A percentile compares a stretch with the other conserved stretches of the same genome.
phyloP scores from a whole-genome alignment of 53 echinoderm and acorn worm species.

The Hippasteria phrygiana region DNA sequence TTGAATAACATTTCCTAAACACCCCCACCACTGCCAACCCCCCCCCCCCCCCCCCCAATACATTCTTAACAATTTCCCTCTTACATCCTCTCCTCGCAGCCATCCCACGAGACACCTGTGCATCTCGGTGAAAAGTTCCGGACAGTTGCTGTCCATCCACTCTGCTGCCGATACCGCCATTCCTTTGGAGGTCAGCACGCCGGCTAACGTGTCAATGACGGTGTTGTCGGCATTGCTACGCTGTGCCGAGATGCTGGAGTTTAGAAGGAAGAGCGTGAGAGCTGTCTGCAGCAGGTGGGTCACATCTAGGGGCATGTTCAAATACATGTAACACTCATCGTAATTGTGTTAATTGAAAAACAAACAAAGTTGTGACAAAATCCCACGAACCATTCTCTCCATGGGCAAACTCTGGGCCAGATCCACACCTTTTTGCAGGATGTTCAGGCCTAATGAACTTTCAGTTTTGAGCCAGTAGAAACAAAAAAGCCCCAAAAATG shows the following conservation, averaged over 20 bases:
- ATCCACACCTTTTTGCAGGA: too few species aligned
- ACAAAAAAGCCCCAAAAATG: too few species aligned
- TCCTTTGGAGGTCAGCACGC: slow-evolving; percentile 26
- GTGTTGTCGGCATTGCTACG: slow-evolving; percentile 4
- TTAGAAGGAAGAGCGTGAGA: slow-evolving; percentile 7
- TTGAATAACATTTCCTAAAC: too few species aligned
- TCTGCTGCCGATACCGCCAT: slow-evolving; percentile 37
- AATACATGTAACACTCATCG: background rate
- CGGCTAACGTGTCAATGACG: slow-evolving; percentile 2
- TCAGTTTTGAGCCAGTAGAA: too few species aligned
- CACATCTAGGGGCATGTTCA: slow-evolving; percentile 1
- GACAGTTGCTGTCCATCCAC: slow-evolving; percentile 84
- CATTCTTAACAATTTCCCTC: background rate
- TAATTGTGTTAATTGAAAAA: too few species aligned
- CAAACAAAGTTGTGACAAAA: too few species aligned
- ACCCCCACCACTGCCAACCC: too few species aligned
- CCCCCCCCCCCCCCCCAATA: too few species aligned
- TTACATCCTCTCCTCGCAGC: slow-evolving; percentile 40
- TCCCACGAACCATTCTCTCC: too few species aligned
- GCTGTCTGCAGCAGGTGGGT: slow-evolving; percentile 13
- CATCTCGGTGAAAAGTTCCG: slow-evolving; percentile 77
- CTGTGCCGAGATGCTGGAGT: background rate
- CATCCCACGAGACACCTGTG: slow-evolving; percentile 76
- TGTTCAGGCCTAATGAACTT: too few species aligned
- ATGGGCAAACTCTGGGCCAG: too few species aligned